These are phyloP conservation scores for Leptinotarsa haldemani DNA, from an alignment of 2,888 invertebrate species.

Conservation along the genomic window DNA sequence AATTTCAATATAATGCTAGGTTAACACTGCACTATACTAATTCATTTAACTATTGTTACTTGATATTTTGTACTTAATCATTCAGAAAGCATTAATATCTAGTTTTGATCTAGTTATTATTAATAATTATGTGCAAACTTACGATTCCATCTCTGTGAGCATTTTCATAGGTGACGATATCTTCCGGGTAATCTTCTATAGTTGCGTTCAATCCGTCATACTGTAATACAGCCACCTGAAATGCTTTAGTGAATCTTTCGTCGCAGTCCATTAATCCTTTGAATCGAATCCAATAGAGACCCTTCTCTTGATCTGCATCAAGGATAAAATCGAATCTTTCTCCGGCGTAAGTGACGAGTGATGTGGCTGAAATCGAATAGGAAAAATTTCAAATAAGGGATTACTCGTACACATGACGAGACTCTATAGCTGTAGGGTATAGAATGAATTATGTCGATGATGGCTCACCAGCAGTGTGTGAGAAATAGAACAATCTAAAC, in stretches of 20 bases:
- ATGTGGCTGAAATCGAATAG: conserved; percentile 45
- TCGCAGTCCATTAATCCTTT: conserved; percentile 91
- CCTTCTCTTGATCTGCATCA: conserved; percentile 76
- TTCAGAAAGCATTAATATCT: no score
- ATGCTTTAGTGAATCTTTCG: conserved; percentile 74
- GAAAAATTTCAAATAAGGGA: conserved; percentile 10
- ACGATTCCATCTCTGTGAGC: conserved; percentile 74
- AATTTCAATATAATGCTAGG: no score
- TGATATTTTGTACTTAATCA: no score
- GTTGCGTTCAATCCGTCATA: conserved; percentile 73
- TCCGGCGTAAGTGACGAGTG: conserved; percentile 83
- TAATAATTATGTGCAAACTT: conserved; percentile 16
- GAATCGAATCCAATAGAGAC: conserved; percentile 82
- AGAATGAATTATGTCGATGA: not conserved
- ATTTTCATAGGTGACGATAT: conserved; percentile 73
- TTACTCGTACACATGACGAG: not conserved
- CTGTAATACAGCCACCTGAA: conserved; percentile 75
- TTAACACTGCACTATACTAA: no score
- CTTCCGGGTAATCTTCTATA: conserved; percentile 70
- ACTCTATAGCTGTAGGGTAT: not conserved
- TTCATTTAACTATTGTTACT: no score
- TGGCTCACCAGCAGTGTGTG: not conserved
- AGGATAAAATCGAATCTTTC: conserved; percentile 89
- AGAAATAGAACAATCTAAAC: not conserved
- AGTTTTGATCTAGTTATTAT: no score